Percentiles rank a stretch among this genome's conserved stretches.
These are phyloP conservation scores for Hafferia zeledoni DNA, from an alignment of 2,797 vertebrate genomes.

Conservation along the genomic window DNA sequence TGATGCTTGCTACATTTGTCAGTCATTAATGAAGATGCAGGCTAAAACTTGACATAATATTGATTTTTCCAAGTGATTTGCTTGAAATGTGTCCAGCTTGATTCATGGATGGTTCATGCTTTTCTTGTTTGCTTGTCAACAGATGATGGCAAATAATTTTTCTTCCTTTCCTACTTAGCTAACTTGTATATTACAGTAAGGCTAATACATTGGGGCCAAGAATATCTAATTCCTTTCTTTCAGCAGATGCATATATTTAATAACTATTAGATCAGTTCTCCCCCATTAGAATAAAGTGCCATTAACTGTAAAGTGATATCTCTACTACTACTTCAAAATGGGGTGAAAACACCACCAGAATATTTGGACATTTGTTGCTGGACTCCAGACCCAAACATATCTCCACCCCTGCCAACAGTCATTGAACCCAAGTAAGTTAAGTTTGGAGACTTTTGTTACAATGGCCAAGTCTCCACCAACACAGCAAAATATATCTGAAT, in stretches of 20 bases:
- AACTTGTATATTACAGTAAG: neutral
- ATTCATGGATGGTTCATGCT: neutral
- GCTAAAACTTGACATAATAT: constrained; percentile 5
- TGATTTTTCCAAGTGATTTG: neutral
- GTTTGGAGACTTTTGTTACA: neutral
- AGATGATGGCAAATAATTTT: neutral
- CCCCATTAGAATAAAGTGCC: neutral
- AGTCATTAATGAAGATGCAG: neutral
- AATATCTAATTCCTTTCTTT: neutral
- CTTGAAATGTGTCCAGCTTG: neutral
- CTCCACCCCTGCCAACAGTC: neutral
- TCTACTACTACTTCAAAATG: neutral
- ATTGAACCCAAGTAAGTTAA: neutral
- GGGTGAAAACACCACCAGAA: neutral
- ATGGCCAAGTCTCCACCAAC: neutral
- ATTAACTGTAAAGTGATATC: neutral
- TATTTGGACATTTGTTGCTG: neutral
- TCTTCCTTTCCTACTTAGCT: neutral
- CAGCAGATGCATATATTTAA: neutral
- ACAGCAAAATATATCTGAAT: neutral
- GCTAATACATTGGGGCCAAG: neutral
- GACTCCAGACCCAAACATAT: neutral
- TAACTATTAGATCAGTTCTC: neutral
- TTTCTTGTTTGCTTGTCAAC: constrained; percentile 19
- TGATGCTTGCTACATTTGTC: neutral